Evolutionary conservation across 1,140 invertebrate genomes (phyloP), one percentile per base, ranked within the genome.

Genomic region (Pseudachorutes palmiensis): DNA sequence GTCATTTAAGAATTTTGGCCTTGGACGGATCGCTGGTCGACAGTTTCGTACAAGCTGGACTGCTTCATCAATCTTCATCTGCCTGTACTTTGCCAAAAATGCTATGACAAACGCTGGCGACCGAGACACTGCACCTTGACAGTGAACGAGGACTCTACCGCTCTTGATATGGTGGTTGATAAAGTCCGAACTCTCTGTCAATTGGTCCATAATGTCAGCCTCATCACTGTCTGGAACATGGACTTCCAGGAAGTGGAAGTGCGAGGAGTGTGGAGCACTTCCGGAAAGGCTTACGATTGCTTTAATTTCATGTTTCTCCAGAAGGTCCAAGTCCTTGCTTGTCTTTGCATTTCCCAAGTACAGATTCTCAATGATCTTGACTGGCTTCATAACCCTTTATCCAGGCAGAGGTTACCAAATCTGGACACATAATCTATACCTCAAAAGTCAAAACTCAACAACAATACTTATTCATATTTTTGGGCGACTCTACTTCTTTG

Each of bases 361-460:
- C 51, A 57, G 24, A 14, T 24, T 24, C 24, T 57, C 14, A n/a
- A 57, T 24, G 24, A 57, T 57, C 24, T 57, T 57, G 9, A 57
- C 12, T 12, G 51, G 51, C 24, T 57, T 57, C 51, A 57, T 57
- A n/a, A n/a, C n/a, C n/a, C n/a, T n/a, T n/a, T n/a, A n/a, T n/a
- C n/a, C n/a, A n/a, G n/a, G n/a, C n/a, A n/a, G n/a, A n/a, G n/a
- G n/a, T n/a, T n/a, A n/a, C n/a, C n/a, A n/a, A n/a, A n/a, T n/a
- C n/a, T n/a, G n/a, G n/a, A n/a, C n/a, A n/a, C n/a, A n/a, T n/a
- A n/a, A n/a, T n/a, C n/a, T n/a, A n/a, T n/a, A n/a, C n/a, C n/a
- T n/a, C n/a, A n/a, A n/a, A n/a, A n/a, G n/a, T n/a, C n/a, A n/a
- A n/a, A n/a, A n/a, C n/a, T n/a, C n/a, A n/a, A n/a, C n/a, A n/a